Percentiles rank a stretch among this genome's conserved stretches.
Conservation (phyloP, 2,888 invertebrate species). For the Lepidocyrtinus sp. region DNA sequence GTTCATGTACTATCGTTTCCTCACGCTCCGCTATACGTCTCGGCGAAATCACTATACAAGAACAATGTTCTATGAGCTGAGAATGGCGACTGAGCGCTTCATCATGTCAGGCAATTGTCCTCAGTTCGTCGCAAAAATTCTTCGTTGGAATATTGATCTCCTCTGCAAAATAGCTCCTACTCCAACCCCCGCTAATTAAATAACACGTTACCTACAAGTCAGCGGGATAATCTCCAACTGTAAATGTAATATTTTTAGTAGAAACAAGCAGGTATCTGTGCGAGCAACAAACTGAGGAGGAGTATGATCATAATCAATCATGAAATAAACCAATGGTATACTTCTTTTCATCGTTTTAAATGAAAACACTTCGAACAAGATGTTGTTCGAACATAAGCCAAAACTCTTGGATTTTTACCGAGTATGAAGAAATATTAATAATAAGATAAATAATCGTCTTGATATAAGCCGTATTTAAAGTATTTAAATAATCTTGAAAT, state of each 20-base stretch:
- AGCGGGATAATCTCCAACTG: not conserved
- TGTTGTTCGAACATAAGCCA: not conserved
- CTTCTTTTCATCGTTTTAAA: not conserved
- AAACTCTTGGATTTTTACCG: not conserved
- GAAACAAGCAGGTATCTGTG: not conserved
- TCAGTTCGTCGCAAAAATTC: conserved; percentile 76
- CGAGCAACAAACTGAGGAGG: not conserved
- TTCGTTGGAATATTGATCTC: conserved; percentile 79
- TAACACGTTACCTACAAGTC: not conserved
- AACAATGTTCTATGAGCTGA: conserved; percentile 91
- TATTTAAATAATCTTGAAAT: no score
- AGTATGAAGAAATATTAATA: no score
- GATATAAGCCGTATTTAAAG: no score
- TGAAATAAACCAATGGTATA: not conserved
- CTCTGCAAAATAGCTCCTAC: conserved; percentile 86
- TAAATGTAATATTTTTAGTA: not conserved
- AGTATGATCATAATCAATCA: not conserved
- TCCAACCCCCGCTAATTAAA: conserved; percentile 65
- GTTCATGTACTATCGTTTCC: conserved; percentile 97
- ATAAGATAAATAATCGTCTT: no score
- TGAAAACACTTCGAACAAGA: not conserved
- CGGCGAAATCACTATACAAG: conserved; percentile 96
- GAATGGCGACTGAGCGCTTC: conserved; percentile 80
- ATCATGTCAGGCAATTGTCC: conserved; percentile 83
- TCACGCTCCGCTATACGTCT: conserved; percentile 92